A percentile compares a stretch with the other conserved stretches of the same genome.
phyloP scores from a whole-genome alignment of 2,888 invertebrate genomes.

The Eurytoma adleriae region DNA sequence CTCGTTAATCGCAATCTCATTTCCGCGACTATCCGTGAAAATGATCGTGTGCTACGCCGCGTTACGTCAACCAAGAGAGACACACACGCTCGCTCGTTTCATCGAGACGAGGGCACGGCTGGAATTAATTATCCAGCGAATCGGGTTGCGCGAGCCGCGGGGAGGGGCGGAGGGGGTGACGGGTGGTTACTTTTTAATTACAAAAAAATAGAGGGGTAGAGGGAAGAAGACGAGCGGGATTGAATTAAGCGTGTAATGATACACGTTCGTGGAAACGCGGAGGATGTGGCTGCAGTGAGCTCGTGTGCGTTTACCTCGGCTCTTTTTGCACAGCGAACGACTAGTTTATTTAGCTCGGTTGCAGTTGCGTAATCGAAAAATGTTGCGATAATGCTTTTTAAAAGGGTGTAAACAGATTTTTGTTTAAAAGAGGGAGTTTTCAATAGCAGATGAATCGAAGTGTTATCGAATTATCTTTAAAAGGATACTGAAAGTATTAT shows the following conservation, averaged over 20 bases:
- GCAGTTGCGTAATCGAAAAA: too few species aligned
- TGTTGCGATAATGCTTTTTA: too few species aligned
- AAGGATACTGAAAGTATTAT: too few species aligned
- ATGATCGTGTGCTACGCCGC: slow-evolving; percentile 1
- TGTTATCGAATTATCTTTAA: too few species aligned
- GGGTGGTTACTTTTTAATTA: background rate
- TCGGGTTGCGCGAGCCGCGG: background rate
- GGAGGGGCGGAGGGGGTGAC: background rate
- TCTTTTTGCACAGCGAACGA: too few species aligned
- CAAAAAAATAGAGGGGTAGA: background rate
- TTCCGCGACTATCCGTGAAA: slow-evolving; percentile 43
- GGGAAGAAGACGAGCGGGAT: background rate
- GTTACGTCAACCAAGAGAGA: slow-evolving; percentile 13
- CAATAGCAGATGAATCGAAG: too few species aligned
- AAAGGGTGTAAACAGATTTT: too few species aligned
- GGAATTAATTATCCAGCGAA: slow-evolving; percentile 40
- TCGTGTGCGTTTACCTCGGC: background rate
- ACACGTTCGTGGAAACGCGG: background rate
- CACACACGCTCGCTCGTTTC: background rate
- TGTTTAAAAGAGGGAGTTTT: too few species aligned
- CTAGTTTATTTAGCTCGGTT: too few species aligned
- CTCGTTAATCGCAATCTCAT: slow-evolving; percentile 39
- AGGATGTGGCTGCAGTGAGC: too few species aligned
- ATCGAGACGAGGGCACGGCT: slow-evolving; percentile 18
- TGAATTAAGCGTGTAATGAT: background rate